Percentiles rank a stretch among this genome's conserved stretches.
Conservation (phyloP, 2,113 vertebrate species). For the Pachypanchax playfairii region DNA sequence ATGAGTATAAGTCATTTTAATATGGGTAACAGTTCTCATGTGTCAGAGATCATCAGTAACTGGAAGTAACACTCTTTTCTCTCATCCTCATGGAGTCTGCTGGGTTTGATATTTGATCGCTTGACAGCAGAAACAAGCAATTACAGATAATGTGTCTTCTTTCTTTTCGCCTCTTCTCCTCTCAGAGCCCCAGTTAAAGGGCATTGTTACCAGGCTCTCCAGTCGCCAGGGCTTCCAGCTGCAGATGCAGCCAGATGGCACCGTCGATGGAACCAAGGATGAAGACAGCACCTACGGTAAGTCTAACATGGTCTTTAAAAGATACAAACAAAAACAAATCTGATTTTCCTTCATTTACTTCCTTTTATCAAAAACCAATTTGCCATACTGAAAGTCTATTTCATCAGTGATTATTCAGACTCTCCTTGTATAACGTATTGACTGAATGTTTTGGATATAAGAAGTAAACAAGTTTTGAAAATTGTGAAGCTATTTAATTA, state of each 20-base stretch:
- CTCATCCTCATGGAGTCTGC: conserved; percentile 17
- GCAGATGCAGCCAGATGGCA: conserved; percentile 95
- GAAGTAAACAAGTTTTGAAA: not conserved
- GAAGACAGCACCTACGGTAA: conserved; percentile 86
- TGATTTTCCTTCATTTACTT: not conserved
- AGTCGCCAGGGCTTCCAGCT: conserved; percentile 97
- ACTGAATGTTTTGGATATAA: not conserved
- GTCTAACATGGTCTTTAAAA: not conserved
- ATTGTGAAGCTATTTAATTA: not conserved
- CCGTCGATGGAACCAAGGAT: conserved; percentile 96
- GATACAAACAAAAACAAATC: not conserved
- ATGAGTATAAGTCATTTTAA: too few relatives aligned
- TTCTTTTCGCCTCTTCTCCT: conserved; percentile 17
- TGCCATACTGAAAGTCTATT: not conserved
- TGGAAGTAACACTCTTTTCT: conserved; percentile 21
- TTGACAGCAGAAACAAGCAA: conserved; percentile 14
- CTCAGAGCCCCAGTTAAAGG: conserved; percentile 99
- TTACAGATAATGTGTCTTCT: conserved; percentile 12
- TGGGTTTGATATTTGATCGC: conserved; percentile 25
- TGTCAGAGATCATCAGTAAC: conserved; percentile 14
- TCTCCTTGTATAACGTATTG: not conserved
- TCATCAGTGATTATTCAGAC: not conserved
- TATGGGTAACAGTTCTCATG: conserved; percentile 5
- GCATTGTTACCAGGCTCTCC: conserved; percentile 97
- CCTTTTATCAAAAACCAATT: not conserved